Evolutionary conservation across 2,888 invertebrate species (phyloP).

Genomic region (Pristionchus mayeri): DNA sequence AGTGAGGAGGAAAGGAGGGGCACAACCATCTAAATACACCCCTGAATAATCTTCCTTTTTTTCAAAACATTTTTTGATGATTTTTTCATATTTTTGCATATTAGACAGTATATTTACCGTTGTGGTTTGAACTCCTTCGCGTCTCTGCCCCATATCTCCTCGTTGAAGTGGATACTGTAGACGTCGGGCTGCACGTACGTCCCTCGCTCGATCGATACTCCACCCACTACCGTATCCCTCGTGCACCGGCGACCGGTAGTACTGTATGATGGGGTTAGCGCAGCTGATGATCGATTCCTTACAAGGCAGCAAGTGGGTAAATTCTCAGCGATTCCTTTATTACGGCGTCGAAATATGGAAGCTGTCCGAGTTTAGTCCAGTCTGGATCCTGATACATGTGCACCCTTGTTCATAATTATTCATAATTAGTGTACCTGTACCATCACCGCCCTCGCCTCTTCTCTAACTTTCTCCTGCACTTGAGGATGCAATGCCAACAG

Average conservation of each 20-base stretch:
- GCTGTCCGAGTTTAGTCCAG: slow-evolving; percentile 54
- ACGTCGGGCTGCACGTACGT: slow-evolving; percentile 50
- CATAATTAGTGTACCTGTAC: not conserved
- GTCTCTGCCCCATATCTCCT: slow-evolving; percentile 49
- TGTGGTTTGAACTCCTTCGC: slow-evolving; percentile 55
- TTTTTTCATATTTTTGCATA: no score
- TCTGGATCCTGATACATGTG: slow-evolving; percentile 54
- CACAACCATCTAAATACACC: slow-evolving; percentile 35
- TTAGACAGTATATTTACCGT: no score
- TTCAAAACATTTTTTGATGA: no score
- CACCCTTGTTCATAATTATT: no score
- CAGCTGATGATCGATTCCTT: slow-evolving; percentile 46
- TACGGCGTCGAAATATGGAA: slow-evolving; percentile 62
- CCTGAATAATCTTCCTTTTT: no score
- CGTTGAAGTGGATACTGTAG: slow-evolving; percentile 46
- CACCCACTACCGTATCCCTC: slow-evolving; percentile 9
- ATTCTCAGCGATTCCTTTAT: slow-evolving; percentile 61
- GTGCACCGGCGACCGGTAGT: slow-evolving; percentile 41
- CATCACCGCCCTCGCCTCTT: slow-evolving; percentile 56
- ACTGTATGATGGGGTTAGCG: not conserved
- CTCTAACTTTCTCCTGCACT: slow-evolving; percentile 54
- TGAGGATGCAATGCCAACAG: slow-evolving; percentile 77
- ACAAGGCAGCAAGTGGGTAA: slow-evolving; percentile 59
- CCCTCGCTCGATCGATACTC: slow-evolving; percentile 44
- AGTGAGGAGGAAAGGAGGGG: not conserved